Percentiles rank a stretch among this genome's conserved stretches.
Conservation (phyloP, 2,797 vertebrate species). For the Synanceia verrucosa region DNA sequence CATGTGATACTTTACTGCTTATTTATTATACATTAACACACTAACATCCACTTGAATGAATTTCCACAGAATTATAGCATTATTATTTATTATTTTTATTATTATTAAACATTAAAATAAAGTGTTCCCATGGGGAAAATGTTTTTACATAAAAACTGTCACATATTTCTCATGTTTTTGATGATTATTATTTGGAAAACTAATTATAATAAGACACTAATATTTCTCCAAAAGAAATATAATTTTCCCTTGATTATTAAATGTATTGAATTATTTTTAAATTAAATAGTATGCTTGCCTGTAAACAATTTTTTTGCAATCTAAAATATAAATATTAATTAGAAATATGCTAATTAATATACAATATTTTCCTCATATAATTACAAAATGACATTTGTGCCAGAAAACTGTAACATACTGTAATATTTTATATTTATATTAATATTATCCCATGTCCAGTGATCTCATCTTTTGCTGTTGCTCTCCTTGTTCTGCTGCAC, state of each 20-base stretch:
- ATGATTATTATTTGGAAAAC: too few relatives aligned
- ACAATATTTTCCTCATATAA: neutral
- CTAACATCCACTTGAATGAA: neutral
- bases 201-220: too few relatives aligned
- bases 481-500: neutral
- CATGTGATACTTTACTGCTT: neutral
- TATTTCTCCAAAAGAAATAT: neutral
- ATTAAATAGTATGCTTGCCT: neutral
- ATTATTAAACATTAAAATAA: too few relatives aligned
- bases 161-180: too few relatives aligned
- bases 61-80: too few relatives aligned
- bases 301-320: neutral
- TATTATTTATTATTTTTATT: too few relatives aligned
- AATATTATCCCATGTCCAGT: neutral
- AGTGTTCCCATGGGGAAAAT: too few relatives aligned
- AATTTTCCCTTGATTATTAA: neutral
- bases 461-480: neutral
- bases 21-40: neutral
- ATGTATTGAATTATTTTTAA: neutral
- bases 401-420: neutral
- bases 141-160: neutral
- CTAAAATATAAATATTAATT: neutral
- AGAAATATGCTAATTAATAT: neutral
- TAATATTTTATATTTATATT: neutral
- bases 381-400: neutral